Conservation (phyloP, 1,140 invertebrate species). For the Tetragonula clypearis region DNA sequence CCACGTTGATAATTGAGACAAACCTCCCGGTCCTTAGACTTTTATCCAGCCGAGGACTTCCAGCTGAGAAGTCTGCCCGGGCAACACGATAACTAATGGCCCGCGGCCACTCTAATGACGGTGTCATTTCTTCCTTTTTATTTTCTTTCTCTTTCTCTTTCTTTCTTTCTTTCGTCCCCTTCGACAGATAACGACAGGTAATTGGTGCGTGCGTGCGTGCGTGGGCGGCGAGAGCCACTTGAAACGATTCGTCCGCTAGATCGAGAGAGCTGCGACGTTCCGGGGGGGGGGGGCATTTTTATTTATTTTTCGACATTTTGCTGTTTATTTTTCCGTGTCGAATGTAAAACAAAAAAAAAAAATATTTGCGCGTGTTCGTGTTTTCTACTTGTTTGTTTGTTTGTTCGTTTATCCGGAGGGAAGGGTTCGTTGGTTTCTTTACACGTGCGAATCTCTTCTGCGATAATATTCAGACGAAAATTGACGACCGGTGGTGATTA, state of each 20-base stretch:
- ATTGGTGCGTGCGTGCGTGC: conserved; percentile 33
- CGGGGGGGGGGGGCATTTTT: too few species aligned
- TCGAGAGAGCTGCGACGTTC: background rate
- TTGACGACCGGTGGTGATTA: too few species aligned
- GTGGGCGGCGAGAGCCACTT: conserved; percentile 26
- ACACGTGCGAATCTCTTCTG: too few species aligned
- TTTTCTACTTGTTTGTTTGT: too few species aligned
- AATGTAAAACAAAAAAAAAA: too few species aligned
- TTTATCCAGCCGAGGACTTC: conserved; percentile 25
- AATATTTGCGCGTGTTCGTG: too few species aligned
- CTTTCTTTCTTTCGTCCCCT: background rate
- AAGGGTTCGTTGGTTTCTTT: too few species aligned
- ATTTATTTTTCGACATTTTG: too few species aligned
- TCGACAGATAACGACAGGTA: conserved; percentile 35
- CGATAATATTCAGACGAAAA: too few species aligned
- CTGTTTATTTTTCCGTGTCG: too few species aligned
- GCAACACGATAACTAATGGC: conserved; percentile 49
- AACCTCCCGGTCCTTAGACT: conserved; percentile 61
- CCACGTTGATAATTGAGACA: conserved; percentile 63
- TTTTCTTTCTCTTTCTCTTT: background rate
- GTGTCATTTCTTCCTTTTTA: conserved; percentile 24
- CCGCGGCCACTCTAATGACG: conserved; percentile 51
- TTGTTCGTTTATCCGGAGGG: too few species aligned
- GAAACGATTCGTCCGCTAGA: conserved; percentile 1
- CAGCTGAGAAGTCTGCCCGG: conserved; percentile 37